Evolutionary conservation across 2,888 invertebrate genomes (phyloP).

Genomic region (Habroteleia sp.): DNA sequence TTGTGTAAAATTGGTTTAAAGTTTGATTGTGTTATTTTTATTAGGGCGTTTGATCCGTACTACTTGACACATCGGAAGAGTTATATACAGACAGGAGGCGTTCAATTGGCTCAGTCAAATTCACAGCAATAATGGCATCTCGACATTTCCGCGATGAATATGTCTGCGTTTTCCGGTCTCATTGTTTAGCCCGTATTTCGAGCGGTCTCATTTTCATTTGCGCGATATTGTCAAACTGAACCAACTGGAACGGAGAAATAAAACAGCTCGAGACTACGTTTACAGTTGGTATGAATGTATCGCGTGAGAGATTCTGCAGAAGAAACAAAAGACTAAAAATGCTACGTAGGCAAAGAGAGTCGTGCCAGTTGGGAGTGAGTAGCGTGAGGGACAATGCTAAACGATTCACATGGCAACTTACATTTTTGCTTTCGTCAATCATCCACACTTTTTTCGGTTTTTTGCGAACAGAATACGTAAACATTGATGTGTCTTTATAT

Average conservation of each 20-base stretch:
- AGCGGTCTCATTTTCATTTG: slow-evolving; percentile 4
- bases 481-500: slow-evolving; percentile 56
- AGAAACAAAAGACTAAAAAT: slow-evolving; percentile 54
- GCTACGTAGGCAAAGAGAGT: slow-evolving; percentile 72
- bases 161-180: not conserved
- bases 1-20: too few relatives aligned
- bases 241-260: slow-evolving; percentile 37
- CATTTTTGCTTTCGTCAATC: slow-evolving; percentile 79
- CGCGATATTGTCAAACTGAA: slow-evolving; percentile 23
- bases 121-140: not conserved
- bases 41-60: slow-evolving; percentile 35
- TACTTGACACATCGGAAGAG: slow-evolving; percentile 31
- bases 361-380: slow-evolving; percentile 84
- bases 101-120: slow-evolving; percentile 47
- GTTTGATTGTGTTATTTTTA: slow-evolving; percentile 15
- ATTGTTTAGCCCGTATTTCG: not conserved
- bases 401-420: slow-evolving; percentile 78
- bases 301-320: slow-evolving; percentile 51
- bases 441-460: slow-evolving; percentile 68
- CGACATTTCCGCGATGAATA: not conserved
- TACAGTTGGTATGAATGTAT: slow-evolving; percentile 34
- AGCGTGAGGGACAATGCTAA: slow-evolving; percentile 78
- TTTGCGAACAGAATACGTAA: slow-evolving; percentile 46
- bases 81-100: slow-evolving; percentile 14
- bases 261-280: slow-evolving; percentile 35